A percentile compares a stretch with the other conserved stretches of the same genome.
Conservation (phyloP, 1,140 invertebrate species). For the Leguminivora glycinivorella region DNA sequence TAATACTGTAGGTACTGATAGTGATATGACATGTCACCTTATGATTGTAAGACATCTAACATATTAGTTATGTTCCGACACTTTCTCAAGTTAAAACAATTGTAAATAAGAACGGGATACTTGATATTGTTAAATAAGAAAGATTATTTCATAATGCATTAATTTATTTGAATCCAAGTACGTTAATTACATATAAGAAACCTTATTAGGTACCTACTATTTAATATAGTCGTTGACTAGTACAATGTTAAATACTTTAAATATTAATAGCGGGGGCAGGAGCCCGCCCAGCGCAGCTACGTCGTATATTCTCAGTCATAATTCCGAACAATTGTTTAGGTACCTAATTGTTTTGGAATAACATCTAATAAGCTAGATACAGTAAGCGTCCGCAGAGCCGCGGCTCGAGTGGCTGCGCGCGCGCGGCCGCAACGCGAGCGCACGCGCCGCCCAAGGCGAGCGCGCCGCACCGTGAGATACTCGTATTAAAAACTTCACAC, state of each 20-base stretch:
- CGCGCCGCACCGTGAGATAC: neutral
- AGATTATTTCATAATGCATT: conserved; percentile 57
- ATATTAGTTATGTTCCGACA: neutral
- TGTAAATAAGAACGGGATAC: neutral
- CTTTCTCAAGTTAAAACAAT: neutral
- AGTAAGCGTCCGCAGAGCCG: neutral
- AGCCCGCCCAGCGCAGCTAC: neutral
- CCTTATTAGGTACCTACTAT: conserved; percentile 54
- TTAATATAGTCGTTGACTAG: conserved; percentile 75
- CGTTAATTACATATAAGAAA: conserved; percentile 70
- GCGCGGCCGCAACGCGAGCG: neutral
- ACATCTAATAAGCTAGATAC: conserved; percentile 20
- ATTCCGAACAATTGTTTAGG: conserved; percentile 20
- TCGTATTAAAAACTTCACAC: conserved; percentile 29
- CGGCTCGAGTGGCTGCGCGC: neutral
- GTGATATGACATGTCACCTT: too few species aligned
- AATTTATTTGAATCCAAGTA: conserved; percentile 72
- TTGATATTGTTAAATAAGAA: conserved; percentile 55
- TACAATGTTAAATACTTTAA: conserved; percentile 44
- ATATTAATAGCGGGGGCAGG: neutral
- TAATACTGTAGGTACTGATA: too few species aligned
- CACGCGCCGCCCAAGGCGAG: neutral
- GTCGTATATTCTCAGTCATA: conserved; percentile 25
- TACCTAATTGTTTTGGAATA: conserved; percentile 20
- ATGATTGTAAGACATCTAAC: too few species aligned